phyloP scores from a whole-genome alignment of 2,113 vertebrate species.

The Entomyzon cyanotis region DNA sequence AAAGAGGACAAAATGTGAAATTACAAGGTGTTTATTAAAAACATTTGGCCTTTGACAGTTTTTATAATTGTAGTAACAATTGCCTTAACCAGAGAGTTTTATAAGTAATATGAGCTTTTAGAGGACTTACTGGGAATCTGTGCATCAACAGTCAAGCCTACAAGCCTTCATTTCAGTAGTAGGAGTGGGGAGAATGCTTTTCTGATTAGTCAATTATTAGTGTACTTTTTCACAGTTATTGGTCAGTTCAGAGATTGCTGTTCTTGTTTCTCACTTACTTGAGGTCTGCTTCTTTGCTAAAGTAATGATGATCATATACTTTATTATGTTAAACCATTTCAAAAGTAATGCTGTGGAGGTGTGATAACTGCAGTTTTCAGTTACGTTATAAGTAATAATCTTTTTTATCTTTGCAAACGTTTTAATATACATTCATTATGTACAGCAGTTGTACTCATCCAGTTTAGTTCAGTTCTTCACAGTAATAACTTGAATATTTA shows the following conservation, averaged over 20 bases:
- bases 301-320: not conserved
- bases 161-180: not conserved
- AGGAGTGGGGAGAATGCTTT: not conserved
- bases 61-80: not conserved
- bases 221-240: not conserved
- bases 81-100: not conserved
- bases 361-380: not conserved
- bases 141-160: not conserved
- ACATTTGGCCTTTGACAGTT: not conserved
- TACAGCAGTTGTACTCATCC: not conserved
- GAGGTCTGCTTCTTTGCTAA: not conserved
- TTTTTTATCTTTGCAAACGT: not conserved
- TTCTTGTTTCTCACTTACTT: not conserved
- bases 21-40: not conserved
- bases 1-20: not conserved
- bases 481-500: not conserved
- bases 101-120: not conserved
- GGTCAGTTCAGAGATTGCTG: not conserved
- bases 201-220: not conserved
- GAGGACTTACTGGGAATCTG: not conserved
- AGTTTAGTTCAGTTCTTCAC: not conserved
- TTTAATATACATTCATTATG: not conserved
- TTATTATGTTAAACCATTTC: not conserved
- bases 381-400: not conserved
- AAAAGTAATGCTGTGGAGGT: not conserved